Evolutionary conservation across 2,888 invertebrate species (phyloP).

Genomic region (Embidobia sp.): DNA sequence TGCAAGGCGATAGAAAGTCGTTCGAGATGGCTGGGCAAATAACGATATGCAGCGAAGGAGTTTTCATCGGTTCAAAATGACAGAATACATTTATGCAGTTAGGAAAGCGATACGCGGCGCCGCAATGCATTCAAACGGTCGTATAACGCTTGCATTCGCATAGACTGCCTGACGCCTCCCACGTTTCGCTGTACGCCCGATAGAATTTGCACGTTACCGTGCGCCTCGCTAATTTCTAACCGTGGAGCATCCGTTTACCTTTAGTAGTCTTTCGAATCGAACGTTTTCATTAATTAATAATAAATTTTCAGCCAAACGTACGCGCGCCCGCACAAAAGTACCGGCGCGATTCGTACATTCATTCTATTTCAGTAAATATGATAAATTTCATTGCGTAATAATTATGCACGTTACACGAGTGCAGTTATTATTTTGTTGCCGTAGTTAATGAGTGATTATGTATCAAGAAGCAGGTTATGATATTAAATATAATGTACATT

Average conservation of each 20-base stretch:
- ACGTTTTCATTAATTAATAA: slow-evolving; percentile 43
- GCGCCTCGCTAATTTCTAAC: slow-evolving; percentile 71
- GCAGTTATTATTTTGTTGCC: too few species aligned
- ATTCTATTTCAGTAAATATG: slow-evolving; percentile 25
- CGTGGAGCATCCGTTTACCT: slow-evolving; percentile 35
- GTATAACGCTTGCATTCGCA: slow-evolving; percentile 42
- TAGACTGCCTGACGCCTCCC: slow-evolving; percentile 46
- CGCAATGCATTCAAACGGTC: slow-evolving; percentile 43
- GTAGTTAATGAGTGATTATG: slow-evolving; percentile 6
- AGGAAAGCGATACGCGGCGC: slow-evolving; percentile 49
- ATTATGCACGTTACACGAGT: slow-evolving; percentile 16
- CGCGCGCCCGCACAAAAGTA: not conserved
- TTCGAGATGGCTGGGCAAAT: slow-evolving; percentile 25
- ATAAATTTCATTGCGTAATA: slow-evolving; percentile 30
- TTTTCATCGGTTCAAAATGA: slow-evolving; percentile 58
- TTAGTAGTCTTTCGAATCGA: slow-evolving; percentile 27
- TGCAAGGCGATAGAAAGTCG: slow-evolving; percentile 3
- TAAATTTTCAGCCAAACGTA: slow-evolving; percentile 9
- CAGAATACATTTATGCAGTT: slow-evolving; percentile 51
- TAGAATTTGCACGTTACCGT: slow-evolving; percentile 67
- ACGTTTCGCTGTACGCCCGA: slow-evolving; percentile 61
- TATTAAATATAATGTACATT: too few species aligned
- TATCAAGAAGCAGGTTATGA: too few species aligned
- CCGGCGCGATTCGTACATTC: too few species aligned
- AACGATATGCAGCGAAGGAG: slow-evolving; percentile 43